Conservation (phyloP, 2,797 vertebrate species). For the Cyprinodon diabolis region DNA sequence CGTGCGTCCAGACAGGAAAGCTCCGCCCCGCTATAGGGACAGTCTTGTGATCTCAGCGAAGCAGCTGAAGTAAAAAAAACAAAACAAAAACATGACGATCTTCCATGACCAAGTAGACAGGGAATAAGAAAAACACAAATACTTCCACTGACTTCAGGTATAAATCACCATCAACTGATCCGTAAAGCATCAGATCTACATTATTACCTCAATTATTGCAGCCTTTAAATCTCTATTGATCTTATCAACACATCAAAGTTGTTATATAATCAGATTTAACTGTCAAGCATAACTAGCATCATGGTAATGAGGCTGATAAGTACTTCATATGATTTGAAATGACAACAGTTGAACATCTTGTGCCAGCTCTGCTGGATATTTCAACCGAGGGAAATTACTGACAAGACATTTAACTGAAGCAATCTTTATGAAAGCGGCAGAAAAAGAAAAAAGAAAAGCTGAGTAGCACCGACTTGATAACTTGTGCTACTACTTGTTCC, state of each 20-base stretch:
- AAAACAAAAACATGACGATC: not conserved
- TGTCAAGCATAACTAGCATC: not conserved
- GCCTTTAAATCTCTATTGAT: not conserved
- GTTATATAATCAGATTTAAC: not conserved
- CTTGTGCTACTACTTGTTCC: constrained; percentile 18
- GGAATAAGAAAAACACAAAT: not conserved
- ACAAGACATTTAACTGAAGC: constrained; percentile 24
- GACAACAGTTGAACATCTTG: constrained; percentile 18
- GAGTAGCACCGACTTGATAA: constrained; percentile 21
- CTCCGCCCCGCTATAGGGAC: constrained; percentile 88
- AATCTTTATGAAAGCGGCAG: constrained; percentile 2
- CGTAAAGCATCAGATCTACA: not conserved
- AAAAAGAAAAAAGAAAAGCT: not conserved
- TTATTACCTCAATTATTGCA: not conserved
- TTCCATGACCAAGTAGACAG: not conserved
- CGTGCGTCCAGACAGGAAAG: constrained; percentile 89
- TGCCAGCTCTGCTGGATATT: constrained; percentile 21
- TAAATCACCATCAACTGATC: not conserved
- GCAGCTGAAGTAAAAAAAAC: constrained; percentile 57
- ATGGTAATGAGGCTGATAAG: constrained; percentile 34
- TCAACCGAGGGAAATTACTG: constrained; percentile 14
- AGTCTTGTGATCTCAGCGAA: constrained; percentile 87
- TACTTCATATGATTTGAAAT: constrained; percentile 40
- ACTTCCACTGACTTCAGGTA: not conserved
- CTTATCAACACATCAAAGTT: not conserved